A percentile compares a stretch with the other conserved stretches of the same genome.
These are phyloP conservation scores for Actenoides hombroni DNA, from an alignment of 2,113 vertebrate genomes.

Conservation along the genomic window DNA sequence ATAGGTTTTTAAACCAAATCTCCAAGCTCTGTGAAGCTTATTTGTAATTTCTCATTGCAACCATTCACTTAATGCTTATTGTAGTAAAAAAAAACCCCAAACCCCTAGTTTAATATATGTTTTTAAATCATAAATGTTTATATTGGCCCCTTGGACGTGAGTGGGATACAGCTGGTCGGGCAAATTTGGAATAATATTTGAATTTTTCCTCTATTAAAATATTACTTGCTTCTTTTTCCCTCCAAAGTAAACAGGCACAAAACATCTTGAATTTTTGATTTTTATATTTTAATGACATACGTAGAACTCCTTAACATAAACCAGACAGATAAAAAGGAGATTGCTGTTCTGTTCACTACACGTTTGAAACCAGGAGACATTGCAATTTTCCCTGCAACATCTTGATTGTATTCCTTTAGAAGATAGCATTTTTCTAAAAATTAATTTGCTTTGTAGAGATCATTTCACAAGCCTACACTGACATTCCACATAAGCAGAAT, in stretches of 20 bases:
- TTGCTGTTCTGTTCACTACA: not conserved
- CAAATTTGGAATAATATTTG: not conserved
- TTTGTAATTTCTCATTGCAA: not conserved
- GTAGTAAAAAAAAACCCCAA: not conserved
- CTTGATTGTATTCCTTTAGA: conserved; percentile 1
- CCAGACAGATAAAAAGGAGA: not conserved
- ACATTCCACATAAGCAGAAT: not conserved
- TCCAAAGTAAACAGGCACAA: not conserved
- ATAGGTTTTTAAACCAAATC: not conserved
- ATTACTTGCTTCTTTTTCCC: not conserved
- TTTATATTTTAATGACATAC: not conserved
- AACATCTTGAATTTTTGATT: not conserved
- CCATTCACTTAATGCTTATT: not conserved
- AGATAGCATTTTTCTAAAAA: conserved; percentile 42
- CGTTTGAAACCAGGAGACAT: not conserved
- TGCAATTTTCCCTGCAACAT: not conserved
- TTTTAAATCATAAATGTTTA: not conserved
- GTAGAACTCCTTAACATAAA: not conserved
- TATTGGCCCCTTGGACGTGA: not conserved
- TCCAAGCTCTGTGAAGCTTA: not conserved
- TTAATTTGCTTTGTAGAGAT: conserved; percentile 58
- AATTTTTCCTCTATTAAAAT: not conserved
- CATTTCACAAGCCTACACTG: conserved; percentile 43
- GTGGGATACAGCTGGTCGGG: not conserved
- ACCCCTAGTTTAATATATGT: not conserved